Evolutionary conservation across 2,113 vertebrate species (phyloP).

Genomic region (Pygoscelis antarcticus): DNA sequence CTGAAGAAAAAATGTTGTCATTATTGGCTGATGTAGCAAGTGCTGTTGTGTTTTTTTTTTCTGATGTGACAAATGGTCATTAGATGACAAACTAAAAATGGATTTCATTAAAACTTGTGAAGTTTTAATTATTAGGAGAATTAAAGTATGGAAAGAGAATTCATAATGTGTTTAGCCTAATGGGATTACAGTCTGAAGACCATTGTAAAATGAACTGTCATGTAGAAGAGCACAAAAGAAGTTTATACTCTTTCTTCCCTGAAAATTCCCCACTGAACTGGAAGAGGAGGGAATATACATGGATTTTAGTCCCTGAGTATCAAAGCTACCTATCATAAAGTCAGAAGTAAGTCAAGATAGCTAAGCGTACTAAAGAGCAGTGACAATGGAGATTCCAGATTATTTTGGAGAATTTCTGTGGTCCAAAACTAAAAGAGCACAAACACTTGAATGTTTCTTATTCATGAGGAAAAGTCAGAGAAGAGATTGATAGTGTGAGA

Average conservation of each 20-base stretch:
- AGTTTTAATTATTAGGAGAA: neutral
- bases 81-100: neutral
- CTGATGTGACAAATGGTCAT: neutral
- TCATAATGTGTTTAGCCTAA: neutral
- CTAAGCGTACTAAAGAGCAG: neutral
- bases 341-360: neutral
- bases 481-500: neutral
- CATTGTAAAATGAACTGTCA: neutral
- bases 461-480: neutral
- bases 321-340: neutral
- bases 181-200: neutral
- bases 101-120: neutral
- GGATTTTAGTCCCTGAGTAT: neutral
- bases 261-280: neutral
- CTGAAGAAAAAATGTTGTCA: neutral
- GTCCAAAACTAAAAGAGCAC: neutral
- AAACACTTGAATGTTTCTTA: neutral
- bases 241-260: neutral
- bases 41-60: neutral
- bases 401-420: neutral
- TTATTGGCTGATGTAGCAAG: neutral
- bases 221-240: neutral
- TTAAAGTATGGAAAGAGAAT: neutral
- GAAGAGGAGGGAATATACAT: neutral
- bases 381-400: neutral